Evolutionary conservation across 2,888 invertebrate species (phyloP).

Genomic region (Tetragnatha montana): DNA sequence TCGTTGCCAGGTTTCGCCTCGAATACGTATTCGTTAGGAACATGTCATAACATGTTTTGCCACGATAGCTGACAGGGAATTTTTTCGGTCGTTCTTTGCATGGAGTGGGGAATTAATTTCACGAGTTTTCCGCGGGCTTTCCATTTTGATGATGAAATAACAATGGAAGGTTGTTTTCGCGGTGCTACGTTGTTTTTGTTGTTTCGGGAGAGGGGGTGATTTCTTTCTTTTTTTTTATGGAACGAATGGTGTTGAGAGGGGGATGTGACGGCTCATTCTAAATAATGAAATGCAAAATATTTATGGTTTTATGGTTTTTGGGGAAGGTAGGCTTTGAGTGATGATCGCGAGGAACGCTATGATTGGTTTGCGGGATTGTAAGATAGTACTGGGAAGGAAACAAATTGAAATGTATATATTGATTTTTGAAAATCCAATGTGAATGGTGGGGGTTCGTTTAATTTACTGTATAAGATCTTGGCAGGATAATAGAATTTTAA

Average conservation of each 20-base stretch:
- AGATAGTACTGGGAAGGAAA: neutral
- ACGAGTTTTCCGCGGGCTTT: neutral
- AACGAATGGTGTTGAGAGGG: neutral
- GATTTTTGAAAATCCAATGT: too few relatives aligned
- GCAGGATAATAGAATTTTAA: too few relatives aligned
- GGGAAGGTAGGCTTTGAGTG: neutral
- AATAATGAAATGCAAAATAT: conserved; percentile 15
- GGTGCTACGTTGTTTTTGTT: neutral
- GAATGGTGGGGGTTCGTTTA: too few relatives aligned
- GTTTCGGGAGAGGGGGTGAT: neutral
- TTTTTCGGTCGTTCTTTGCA: conserved; percentile 17
- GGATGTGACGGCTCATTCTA: conserved; percentile 34
- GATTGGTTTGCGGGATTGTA: neutral
- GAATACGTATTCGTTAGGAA: conserved; percentile 35
- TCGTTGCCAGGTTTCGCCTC: conserved; percentile 51
- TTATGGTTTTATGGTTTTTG: neutral
- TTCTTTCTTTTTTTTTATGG: neutral
- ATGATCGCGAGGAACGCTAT: neutral
- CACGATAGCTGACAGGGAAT: conserved; percentile 39
- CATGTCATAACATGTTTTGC: conserved; percentile 62
- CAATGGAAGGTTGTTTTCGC: neutral
- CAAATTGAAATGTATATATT: neutral
- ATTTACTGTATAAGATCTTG: too few relatives aligned
- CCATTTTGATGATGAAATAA: conserved; percentile 4
- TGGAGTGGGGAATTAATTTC: conserved; percentile 27